Evolutionary conservation across 2,888 invertebrate genomes (phyloP).

Genomic region (Lasioglossum zephyrum): DNA sequence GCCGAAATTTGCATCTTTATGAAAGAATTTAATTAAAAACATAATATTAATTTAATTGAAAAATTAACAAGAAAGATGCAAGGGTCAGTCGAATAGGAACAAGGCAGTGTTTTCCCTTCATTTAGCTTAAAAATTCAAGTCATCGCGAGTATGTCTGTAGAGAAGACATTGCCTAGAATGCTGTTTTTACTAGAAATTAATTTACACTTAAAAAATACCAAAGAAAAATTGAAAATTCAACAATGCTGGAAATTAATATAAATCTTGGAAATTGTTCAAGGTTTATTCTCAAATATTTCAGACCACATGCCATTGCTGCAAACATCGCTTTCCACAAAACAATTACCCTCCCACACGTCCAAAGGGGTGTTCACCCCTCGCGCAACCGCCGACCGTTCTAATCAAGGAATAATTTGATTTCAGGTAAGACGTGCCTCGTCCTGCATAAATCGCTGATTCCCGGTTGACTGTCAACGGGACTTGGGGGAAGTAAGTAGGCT

Average conservation of each 20-base stretch:
- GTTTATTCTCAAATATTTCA: not conserved
- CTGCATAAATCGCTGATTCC: conserved; percentile 12
- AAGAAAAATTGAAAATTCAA: not conserved
- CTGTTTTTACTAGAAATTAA: not conserved
- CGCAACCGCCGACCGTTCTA: conserved; percentile 7
- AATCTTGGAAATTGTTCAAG: not conserved
- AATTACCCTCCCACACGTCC: not conserved
- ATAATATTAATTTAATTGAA: not conserved
- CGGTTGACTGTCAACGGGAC: conserved; percentile 21
- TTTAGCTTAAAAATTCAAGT: not conserved
- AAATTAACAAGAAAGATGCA: not conserved
- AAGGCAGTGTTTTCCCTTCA: not conserved
- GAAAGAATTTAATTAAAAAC: conserved; percentile 6
- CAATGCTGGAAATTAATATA: not conserved
- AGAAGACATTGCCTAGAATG: not conserved
- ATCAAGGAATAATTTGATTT: conserved; percentile 49
- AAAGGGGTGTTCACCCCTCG: not conserved
- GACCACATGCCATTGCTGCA: not conserved
- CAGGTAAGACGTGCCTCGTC: conserved; percentile 62
- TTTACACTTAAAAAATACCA: not conserved
- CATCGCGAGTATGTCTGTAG: not conserved
- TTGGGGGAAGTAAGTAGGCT: conserved; percentile 57
- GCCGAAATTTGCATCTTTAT: not conserved
- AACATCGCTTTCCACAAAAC: not conserved
- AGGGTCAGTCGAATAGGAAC: not conserved